Evolutionary conservation across 2,113 vertebrate genomes (phyloP).

Genomic region (Mormyrus iriodes): DNA sequence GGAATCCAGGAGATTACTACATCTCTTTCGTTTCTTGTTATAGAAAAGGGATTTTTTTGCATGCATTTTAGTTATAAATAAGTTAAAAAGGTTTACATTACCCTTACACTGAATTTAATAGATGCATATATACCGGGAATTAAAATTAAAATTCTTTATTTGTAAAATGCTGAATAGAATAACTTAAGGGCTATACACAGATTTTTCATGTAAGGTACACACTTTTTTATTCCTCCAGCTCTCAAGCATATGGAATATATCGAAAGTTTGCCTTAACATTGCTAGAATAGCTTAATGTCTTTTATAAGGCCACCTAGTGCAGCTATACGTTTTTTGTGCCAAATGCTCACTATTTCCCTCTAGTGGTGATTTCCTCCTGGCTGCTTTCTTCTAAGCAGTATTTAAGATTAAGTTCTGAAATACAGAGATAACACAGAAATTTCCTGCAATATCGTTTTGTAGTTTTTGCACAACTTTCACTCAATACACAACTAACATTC

Average conservation of each 20-base stretch:
- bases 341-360: background rate
- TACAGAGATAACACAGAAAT: background rate
- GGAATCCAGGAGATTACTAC: background rate
- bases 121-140: background rate
- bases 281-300: background rate
- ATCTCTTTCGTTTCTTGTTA: background rate
- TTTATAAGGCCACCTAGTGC: background rate
- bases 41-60: background rate
- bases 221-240: background rate
- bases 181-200: background rate
- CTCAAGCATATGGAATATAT: background rate
- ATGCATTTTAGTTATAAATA: background rate
- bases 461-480: constrained; percentile 7
- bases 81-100: too few species aligned
- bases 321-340: background rate
- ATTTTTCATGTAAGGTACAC: background rate
- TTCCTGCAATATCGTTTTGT: background rate
- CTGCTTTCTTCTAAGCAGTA: background rate
- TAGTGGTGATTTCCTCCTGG: background rate
- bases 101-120: background rate
- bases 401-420: background rate
- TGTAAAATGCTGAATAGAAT: background rate
- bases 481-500: constrained; percentile 6
- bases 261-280: background rate
- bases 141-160: background rate